Evolutionary conservation across 1,140 invertebrate species (phyloP).

Genomic region (Drosophila sp.): DNA sequence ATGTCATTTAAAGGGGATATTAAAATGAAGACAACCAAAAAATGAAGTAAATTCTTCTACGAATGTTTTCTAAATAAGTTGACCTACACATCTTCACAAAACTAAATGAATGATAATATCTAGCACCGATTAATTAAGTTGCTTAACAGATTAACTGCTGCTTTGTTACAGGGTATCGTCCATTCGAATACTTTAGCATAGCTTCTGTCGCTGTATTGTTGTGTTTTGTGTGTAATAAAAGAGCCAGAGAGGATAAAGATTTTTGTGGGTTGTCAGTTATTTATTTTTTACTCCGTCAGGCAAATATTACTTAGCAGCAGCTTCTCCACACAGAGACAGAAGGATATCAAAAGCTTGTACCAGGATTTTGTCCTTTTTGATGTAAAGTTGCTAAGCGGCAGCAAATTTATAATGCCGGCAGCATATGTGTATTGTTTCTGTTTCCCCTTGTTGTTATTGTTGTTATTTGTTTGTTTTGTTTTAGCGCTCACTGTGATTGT

Average conservation of each 20-base stretch:
- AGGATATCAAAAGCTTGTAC: conserved; percentile 29
- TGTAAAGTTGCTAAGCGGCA: conserved; percentile 67
- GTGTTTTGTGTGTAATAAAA: neutral
- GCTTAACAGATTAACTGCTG: neutral
- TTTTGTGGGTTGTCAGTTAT: conserved; percentile 26
- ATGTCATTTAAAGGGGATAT: too few relatives aligned
- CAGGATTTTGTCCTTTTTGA: conserved; percentile 57
- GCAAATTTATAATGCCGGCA: conserved; percentile 62
- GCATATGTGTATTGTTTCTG: conserved; percentile 29
- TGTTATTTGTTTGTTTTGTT: conserved; percentile 56
- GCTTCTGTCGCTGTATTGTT: neutral
- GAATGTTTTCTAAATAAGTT: too few relatives aligned
- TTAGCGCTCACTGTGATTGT: conserved; percentile 70
- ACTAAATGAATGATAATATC: too few relatives aligned
- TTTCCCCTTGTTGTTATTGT: conserved; percentile 28
- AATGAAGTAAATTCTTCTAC: too few relatives aligned
- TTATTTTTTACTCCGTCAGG: conserved; percentile 35
- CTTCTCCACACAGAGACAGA: conserved; percentile 4
- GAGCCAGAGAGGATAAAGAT: neutral
- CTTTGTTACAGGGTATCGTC: conserved; percentile 5
- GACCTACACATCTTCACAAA: too few relatives aligned
- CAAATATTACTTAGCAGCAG: conserved; percentile 42
- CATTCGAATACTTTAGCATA: neutral
- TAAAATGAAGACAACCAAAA: too few relatives aligned
- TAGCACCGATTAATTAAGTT: too few relatives aligned